Conservation (phyloP, 2,113 vertebrate species). For the Lycaon pictus region DNA sequence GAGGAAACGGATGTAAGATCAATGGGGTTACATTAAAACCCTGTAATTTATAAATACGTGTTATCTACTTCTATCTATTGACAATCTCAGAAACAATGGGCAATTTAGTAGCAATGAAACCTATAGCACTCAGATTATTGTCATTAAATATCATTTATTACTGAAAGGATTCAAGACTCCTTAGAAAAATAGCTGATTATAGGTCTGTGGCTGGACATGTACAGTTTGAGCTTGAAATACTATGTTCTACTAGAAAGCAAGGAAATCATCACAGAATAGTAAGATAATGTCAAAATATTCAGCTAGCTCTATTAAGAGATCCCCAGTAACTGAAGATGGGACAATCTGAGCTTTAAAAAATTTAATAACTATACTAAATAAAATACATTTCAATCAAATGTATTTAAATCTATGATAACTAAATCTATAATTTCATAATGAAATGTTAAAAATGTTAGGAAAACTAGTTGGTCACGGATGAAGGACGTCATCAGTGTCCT, state of each 20-base stretch:
- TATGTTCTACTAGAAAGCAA: conserved; percentile 58
- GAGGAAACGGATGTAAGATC: conserved; percentile 50
- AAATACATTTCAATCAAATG: background rate
- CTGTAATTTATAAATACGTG: conserved; percentile 64
- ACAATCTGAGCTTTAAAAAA: background rate
- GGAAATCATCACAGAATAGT: conserved; percentile 21
- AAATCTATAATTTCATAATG: background rate
- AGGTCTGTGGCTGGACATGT: conserved; percentile 37
- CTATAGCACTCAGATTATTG: conserved; percentile 39
- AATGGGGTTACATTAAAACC: conserved; percentile 46
- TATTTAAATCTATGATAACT: background rate
- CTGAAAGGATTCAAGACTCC: conserved; percentile 45
- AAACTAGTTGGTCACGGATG: background rate
- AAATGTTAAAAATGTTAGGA: background rate
- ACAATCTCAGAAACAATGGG: conserved; percentile 55
- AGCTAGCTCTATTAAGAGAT: background rate
- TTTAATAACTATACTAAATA: conserved; percentile 34
- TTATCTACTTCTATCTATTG: conserved; percentile 43
- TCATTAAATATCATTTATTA: conserved; percentile 62
- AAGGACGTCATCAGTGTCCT: background rate
- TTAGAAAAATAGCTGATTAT: conserved; percentile 66
- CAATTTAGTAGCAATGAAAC: conserved; percentile 26
- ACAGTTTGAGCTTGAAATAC: conserved; percentile 49
- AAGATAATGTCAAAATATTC: background rate
- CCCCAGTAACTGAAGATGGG: background rate